These are phyloP conservation scores for Cephus rjabovi DNA, from an alignment of 2,888 invertebrate species.

Conservation along the genomic window DNA sequence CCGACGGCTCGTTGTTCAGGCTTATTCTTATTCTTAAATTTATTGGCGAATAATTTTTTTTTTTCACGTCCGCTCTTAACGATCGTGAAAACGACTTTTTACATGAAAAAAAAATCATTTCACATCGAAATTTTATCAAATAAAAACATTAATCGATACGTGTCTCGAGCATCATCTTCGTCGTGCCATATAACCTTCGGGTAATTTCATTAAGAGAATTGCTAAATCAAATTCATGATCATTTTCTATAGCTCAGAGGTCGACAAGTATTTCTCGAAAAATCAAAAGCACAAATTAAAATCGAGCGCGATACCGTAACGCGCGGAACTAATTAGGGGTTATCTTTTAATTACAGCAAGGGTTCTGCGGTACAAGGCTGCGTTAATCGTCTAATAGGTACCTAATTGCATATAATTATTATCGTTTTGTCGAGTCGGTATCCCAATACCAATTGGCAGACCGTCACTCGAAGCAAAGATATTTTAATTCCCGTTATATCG, in stretches of 20 bases:
- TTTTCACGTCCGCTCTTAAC: neutral
- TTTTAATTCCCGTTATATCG: slow-evolving; percentile 61
- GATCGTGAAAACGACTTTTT: neutral
- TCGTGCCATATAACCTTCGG: neutral
- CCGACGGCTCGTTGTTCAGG: neutral
- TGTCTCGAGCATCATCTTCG: neutral
- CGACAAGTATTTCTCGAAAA: neutral
- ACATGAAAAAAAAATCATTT: neutral
- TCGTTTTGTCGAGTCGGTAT: slow-evolving; percentile 13
- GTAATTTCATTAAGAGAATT: neutral
- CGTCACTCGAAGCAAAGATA: slow-evolving; percentile 34
- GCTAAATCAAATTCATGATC: neutral
- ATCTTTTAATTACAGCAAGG: neutral
- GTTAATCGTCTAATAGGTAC: neutral
- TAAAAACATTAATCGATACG: neutral
- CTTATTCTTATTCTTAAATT: neutral
- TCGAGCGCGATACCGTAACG: neutral
- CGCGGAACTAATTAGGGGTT: neutral
- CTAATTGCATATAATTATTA: slow-evolving; percentile 12
- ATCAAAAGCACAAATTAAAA: neutral
- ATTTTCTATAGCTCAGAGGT: neutral
- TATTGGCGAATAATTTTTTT: neutral
- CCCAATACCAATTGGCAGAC: neutral
- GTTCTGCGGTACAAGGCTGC: neutral
- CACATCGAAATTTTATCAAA: neutral